Evolutionary conservation across 2,888 invertebrate genomes (phyloP).

Genomic region (Orthosia gracilis): DNA sequence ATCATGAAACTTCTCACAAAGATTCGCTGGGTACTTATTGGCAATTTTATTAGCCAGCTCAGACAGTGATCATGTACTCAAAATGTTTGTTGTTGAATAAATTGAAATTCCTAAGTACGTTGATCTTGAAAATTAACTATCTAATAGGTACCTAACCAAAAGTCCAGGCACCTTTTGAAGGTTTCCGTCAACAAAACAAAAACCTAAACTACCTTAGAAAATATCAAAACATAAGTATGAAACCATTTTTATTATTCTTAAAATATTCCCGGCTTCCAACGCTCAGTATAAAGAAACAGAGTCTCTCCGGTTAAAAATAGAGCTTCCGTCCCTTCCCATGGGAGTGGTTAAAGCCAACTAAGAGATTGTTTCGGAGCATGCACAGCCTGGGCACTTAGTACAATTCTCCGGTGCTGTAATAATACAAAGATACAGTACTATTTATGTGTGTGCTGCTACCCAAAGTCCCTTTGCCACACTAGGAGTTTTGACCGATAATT

Average conservation of each 20-base stretch:
- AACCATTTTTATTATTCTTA: background rate
- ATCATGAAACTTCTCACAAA: background rate
- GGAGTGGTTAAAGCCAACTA: slow-evolving; percentile 27
- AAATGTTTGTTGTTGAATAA: too few species aligned
- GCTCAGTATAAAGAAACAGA: slow-evolving; percentile 15
- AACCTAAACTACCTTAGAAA: background rate
- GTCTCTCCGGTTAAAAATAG: slow-evolving; percentile 16
- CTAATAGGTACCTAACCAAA: too few species aligned
- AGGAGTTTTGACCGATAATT: background rate
- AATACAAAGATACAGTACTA: background rate
- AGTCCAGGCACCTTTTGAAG: too few species aligned
- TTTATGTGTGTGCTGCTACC: background rate
- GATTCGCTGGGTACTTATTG: background rate
- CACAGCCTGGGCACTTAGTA: slow-evolving; percentile 19
- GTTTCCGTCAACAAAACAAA: too few species aligned
- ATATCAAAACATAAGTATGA: background rate
- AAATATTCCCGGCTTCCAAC: background rate
- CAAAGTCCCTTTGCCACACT: background rate
- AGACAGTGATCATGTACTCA: too few species aligned
- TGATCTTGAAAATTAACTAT: too few species aligned
- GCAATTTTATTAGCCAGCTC: background rate
- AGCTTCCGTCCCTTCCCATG: slow-evolving; percentile 8
- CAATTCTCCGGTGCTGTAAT: slow-evolving; percentile 1
- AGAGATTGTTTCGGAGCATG: slow-evolving; percentile 35
- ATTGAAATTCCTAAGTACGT: too few species aligned